Evolutionary conservation across 2,113 vertebrate species (phyloP).

Genomic region (Spilogale gracilis): DNA sequence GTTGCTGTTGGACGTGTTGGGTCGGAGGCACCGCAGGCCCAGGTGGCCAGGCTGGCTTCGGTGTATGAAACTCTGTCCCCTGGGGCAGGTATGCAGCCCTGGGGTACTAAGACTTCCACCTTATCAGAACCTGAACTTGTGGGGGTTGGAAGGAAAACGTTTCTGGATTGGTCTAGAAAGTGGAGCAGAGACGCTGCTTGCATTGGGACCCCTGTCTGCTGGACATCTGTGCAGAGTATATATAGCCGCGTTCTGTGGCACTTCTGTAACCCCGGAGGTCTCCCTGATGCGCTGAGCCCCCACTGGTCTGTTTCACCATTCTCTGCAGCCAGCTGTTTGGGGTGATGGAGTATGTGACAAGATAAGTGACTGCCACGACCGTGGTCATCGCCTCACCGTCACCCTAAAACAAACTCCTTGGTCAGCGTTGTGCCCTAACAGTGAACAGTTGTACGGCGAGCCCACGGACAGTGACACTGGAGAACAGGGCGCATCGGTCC

Average conservation of each 20-base stretch:
- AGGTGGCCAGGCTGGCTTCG: not conserved
- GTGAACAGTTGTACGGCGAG: not conserved
- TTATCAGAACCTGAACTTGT: not conserved
- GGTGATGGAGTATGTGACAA: not conserved
- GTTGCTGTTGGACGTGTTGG: not conserved
- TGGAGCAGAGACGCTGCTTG: not conserved
- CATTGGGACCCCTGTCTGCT: not conserved
- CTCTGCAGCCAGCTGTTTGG: not conserved
- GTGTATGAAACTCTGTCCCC: not conserved
- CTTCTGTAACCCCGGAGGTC: not conserved
- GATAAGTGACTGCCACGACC: not conserved
- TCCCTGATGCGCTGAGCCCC: not conserved
- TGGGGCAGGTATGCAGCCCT: not conserved
- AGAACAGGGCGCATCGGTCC: not conserved
- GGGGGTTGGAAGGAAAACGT: not conserved
- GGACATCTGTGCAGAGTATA: not conserved
- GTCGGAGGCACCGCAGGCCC: not conserved
- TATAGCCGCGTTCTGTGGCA: not conserved
- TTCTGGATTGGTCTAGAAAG: not conserved
- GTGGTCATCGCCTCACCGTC: not conserved
- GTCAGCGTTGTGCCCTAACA: not conserved
- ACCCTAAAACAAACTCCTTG: not conserved
- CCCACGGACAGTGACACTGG: not conserved
- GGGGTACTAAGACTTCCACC: not conserved
- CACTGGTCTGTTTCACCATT: not conserved